Evolutionary conservation across 2,888 invertebrate species (phyloP), one percentile per base, ranked within the genome.

Genomic region (Bruchidius siliquastri): DNA sequence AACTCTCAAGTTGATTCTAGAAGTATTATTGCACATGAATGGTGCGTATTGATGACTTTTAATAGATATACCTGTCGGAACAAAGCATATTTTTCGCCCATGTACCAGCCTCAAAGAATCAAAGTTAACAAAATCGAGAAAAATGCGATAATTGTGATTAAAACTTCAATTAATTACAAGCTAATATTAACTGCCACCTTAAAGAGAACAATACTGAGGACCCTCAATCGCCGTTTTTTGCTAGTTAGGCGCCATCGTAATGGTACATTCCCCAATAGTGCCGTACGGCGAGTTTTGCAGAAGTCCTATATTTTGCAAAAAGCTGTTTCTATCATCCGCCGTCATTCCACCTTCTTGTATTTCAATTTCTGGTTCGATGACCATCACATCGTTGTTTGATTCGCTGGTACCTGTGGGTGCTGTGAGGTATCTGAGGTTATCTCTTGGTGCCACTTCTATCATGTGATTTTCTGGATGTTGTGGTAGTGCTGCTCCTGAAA

Each of bases 211-310:
- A 49, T 49, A 49, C 49, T 18, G 49, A 49, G 49, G 49, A 49
- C 49, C 18, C 49, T 49, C 6, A 4, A 13, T 49, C 6, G 18
- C 49, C 49, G 18, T 13, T 49, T 1, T 49, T 49, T 49, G 18
- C 49, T 49, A 49, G 49, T 13, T 49, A 68, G 68, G 21, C 21
- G 82, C 79, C 8, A 82, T 80, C 4, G 83, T 82, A 74, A 84
- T 82, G 8, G 84, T 84, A 76, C 83, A 83, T 74, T 84, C 83
- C n/a, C 84, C 84, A 74, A 84, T 83, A 76, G 80, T 80, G 2
- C 80, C 81, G 68, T 83, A 79, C 69, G 80, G 71, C 67, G 79
- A 22, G 70, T 79, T 82, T 75, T 83, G 83, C 49, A 82, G 77
- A 67, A 82, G 74, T 8, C 82, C 82, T 32, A 82, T 81, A 22